Conservation (phyloP, 2,797 vertebrate genomes). For the Propithecus perrieri region DNA sequence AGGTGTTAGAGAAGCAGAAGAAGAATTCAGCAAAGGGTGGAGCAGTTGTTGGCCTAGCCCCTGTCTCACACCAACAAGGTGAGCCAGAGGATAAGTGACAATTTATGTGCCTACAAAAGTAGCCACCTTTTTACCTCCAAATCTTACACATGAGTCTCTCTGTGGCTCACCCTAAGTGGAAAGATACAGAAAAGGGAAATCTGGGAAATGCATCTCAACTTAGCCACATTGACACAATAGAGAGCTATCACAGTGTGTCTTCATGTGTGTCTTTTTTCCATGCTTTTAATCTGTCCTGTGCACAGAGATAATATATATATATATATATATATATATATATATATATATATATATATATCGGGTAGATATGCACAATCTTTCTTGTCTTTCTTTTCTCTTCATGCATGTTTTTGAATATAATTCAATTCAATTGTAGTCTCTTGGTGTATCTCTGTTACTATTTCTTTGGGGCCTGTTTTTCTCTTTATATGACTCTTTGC, state of each 20-base stretch:
- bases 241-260: not conserved
- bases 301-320: too few species aligned
- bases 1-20: not conserved
- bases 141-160: not conserved
- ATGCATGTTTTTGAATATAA: not conserved
- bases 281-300: not conserved
- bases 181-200: not conserved
- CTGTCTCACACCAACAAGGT: not conserved
- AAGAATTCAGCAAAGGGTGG: not conserved
- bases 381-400: not conserved
- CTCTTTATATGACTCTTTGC: not conserved
- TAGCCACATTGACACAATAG: not conserved
- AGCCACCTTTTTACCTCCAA: not conserved
- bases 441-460: not conserved
- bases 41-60: not conserved
- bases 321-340: not conserved
- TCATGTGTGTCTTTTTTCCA: not conserved
- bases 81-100: not conserved
- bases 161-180: not conserved
- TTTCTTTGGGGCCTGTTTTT: not conserved
- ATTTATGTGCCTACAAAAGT: not conserved
- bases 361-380: not conserved
- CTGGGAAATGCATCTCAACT: not conserved
- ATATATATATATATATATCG: not conserved
- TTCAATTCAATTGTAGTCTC: not conserved